Conservation (phyloP, 2,113 vertebrate species). For the Pseudorhombus dupliciocellatus region DNA sequence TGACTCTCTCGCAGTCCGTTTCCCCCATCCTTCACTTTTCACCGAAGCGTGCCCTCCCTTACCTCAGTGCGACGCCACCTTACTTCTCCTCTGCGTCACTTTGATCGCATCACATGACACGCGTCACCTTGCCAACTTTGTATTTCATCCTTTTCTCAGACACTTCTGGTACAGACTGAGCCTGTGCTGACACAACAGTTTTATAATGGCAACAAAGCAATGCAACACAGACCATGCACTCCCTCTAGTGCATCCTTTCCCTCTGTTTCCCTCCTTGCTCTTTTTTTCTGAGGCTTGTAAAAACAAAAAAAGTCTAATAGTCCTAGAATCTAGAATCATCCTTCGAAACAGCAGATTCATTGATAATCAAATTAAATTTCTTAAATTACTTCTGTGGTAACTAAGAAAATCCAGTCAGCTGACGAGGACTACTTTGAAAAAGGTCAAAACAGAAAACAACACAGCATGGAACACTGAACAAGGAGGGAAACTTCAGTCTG, state of each 20-base stretch:
- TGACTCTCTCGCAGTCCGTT: constrained; percentile 23
- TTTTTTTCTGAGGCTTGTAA: too few species aligned
- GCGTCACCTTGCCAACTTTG: constrained; percentile 50
- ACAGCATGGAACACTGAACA: not conserved
- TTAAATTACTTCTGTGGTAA: not conserved
- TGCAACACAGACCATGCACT: constrained; percentile 65
- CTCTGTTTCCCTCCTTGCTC: constrained; percentile 25
- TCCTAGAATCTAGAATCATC: too few species aligned
- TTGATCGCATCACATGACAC: constrained; percentile 35
- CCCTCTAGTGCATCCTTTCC: constrained; percentile 57
- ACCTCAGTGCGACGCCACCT: constrained; percentile 42
- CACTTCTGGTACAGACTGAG: constrained; percentile 38
- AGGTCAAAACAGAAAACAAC: not conserved
- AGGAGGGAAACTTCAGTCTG: not conserved
- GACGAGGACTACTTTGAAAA: not conserved
- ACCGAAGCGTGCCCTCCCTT: constrained; percentile 58
- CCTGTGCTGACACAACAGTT: constrained; percentile 47
- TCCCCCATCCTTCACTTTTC: constrained; percentile 43
- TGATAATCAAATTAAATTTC: not conserved
- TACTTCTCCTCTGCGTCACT: constrained; percentile 11
- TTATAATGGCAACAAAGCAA: constrained; percentile 70
- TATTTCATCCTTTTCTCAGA: constrained; percentile 35
- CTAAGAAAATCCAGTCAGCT: not conserved
- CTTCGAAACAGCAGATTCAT: not conserved
- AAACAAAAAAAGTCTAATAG: constrained; percentile 8